phyloP scores from a whole-genome alignment of 2,797 vertebrate species.

The Rhynchotus rufescens region DNA sequence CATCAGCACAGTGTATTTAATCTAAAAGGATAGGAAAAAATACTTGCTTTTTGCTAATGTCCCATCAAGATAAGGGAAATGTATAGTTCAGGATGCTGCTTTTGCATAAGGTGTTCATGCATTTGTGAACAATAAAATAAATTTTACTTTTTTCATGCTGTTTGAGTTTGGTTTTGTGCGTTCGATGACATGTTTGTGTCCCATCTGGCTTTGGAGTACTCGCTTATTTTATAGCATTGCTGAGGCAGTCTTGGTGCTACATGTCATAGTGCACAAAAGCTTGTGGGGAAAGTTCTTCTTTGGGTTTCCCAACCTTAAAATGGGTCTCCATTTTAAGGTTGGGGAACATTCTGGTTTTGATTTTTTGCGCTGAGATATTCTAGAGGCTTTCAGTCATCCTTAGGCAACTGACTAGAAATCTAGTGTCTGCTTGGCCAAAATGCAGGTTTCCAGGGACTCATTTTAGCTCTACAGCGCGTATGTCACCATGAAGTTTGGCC shows the following conservation, averaged over 20 bases:
- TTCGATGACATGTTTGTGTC: background rate
- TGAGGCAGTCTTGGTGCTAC: background rate
- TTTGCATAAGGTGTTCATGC: conserved; percentile 61
- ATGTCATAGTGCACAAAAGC: background rate
- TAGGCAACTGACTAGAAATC: background rate
- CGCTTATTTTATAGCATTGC: background rate
- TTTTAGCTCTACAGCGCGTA: background rate
- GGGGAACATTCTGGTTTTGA: background rate
- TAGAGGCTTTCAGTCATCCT: background rate
- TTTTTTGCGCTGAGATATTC: background rate
- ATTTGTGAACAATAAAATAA: conserved; percentile 72
- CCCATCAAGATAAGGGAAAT: conserved; percentile 10
- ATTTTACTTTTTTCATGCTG: conserved; percentile 62
- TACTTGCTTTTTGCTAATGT: conserved; percentile 36
- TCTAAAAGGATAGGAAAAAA: conserved; percentile 14
- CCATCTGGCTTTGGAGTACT: background rate
- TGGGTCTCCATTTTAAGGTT: background rate
- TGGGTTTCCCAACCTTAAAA: no score
- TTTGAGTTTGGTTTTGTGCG: conserved; percentile 39
- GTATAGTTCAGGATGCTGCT: conserved; percentile 44
- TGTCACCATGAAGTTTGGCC: background rate
- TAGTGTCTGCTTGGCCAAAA: background rate
- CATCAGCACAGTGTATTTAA: background rate
- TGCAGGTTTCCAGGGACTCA: background rate
- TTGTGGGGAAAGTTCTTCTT: background rate